These are phyloP conservation scores for Bemisia tabaci DNA, from an alignment of 1,140 invertebrate genomes.

Conservation along the genomic window DNA sequence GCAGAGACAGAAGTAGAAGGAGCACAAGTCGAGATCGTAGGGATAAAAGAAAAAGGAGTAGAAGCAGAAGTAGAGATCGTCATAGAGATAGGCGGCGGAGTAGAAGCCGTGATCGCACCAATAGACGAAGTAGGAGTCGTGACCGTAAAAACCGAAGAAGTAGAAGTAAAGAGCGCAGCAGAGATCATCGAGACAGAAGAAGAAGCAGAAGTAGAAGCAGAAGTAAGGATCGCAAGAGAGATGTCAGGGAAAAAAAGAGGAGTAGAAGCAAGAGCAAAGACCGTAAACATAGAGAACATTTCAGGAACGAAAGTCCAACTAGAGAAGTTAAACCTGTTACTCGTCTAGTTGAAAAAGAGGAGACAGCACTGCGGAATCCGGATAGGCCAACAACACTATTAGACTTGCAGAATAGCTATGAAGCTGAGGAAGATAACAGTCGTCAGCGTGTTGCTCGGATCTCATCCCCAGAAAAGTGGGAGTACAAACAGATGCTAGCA, in stretches of 20 bases:
- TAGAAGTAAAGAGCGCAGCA: constrained; percentile 20
- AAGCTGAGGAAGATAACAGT: constrained; percentile 62
- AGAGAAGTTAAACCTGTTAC: constrained; percentile 18
- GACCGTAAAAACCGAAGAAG: constrained; percentile 27
- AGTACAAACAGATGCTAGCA: constrained; percentile 53
- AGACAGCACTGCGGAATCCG: constrained; percentile 48
- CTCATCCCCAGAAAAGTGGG: constrained; percentile 90
- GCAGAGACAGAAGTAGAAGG: constrained; percentile 24
- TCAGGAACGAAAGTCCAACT: not conserved
- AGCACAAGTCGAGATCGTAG: constrained; percentile 24
- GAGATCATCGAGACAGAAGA: constrained; percentile 12
- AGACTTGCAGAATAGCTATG: constrained; percentile 48
- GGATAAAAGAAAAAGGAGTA: constrained; percentile 17
- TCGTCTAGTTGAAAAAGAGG: constrained; percentile 19
- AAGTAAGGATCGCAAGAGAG: constrained; percentile 28
- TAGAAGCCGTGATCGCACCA: constrained; percentile 16
- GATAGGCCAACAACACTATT: constrained; percentile 64
- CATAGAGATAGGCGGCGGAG: constrained; percentile 26
- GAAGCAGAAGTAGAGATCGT: constrained; percentile 25
- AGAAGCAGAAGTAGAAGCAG: constrained; percentile 24
- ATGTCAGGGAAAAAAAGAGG: constrained; percentile 26
- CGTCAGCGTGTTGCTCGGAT: constrained; percentile 75
- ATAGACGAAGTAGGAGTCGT: constrained; percentile 21
- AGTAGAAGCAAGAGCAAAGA: constrained; percentile 26
- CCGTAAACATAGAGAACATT: constrained; percentile 14